These are phyloP conservation scores for Cartodere bifasciata DNA, from an alignment of 2,888 invertebrate species.

Conservation along the genomic window DNA sequence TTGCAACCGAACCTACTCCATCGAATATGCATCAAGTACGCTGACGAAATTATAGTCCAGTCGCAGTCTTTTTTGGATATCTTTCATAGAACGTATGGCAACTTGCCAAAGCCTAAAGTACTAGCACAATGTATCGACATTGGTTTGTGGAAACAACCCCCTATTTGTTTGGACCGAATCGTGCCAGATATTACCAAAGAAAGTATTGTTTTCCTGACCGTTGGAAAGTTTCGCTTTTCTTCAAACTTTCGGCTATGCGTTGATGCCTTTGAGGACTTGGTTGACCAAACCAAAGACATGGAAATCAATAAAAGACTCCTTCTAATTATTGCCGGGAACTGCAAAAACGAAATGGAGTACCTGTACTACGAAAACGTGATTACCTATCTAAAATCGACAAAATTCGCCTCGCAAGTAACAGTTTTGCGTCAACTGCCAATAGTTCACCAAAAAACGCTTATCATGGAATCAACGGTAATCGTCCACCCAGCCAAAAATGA, in stretches of 20 bases:
- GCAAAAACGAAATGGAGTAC: constrained; percentile 21
- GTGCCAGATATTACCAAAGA: constrained; percentile 27
- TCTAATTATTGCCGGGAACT: constrained; percentile 28
- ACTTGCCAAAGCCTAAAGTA: constrained; percentile 19
- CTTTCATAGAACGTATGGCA: constrained; percentile 25
- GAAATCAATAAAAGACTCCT: constrained; percentile 24
- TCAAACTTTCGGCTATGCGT: constrained; percentile 28
- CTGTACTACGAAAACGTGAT: constrained; percentile 26
- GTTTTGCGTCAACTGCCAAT: constrained; percentile 27
- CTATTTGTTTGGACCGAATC: constrained; percentile 25
- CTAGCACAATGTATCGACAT: constrained; percentile 27
- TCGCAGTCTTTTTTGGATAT: constrained; percentile 25
- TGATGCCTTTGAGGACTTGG: constrained; percentile 27
- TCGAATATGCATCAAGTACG: constrained; percentile 25
- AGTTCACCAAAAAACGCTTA: constrained; percentile 28
- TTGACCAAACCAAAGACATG: constrained; percentile 22
- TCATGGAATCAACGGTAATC: constrained; percentile 25
- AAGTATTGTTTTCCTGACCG: constrained; percentile 24
- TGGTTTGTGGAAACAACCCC: constrained; percentile 26
- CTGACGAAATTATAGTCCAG: constrained; percentile 28
- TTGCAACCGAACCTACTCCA: constrained; percentile 23
- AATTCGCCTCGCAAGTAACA: constrained; percentile 27
- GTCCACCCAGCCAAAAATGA: constrained; percentile 28
- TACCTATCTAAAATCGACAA: constrained; percentile 21
- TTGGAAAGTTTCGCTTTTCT: constrained; percentile 25